Conservation (phyloP, 2,113 vertebrate species). For the Porphyrio hochstetteri region DNA sequence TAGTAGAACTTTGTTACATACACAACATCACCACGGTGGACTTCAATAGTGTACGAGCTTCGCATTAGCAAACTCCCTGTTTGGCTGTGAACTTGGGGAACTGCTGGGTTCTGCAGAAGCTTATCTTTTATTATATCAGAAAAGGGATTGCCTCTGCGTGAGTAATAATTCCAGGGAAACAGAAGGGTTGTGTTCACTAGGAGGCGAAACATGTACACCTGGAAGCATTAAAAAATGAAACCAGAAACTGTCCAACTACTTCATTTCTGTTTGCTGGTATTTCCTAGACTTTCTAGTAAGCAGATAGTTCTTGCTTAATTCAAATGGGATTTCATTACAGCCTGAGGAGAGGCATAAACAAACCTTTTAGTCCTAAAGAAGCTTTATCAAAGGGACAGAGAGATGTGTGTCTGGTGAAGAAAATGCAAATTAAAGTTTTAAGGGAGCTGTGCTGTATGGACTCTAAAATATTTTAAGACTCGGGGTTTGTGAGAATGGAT, state of each 20-base stretch:
- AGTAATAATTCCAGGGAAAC: conserved; percentile 13
- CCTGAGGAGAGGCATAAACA: not conserved
- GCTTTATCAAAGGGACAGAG: not conserved
- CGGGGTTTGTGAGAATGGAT: not conserved
- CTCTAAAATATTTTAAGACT: not conserved
- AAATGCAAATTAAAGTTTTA: not conserved
- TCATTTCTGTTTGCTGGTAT: rapidly evolving
- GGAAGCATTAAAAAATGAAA: not conserved
- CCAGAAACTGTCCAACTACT: not conserved
- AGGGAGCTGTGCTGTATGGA: not conserved
- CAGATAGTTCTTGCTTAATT: not conserved
- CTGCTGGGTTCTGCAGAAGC: conserved; percentile 6
- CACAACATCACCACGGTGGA: not conserved
- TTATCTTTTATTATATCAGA: not conserved
- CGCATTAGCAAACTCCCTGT: not conserved
- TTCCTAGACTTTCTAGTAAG: not conserved
- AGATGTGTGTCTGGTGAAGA: too few species aligned
- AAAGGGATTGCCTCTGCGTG: not conserved
- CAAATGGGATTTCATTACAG: not conserved
- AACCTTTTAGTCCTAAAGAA: not conserved
- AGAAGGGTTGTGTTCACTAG: not conserved
- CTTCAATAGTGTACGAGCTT: rapidly evolving
- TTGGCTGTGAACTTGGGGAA: not conserved
- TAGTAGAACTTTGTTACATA: rapidly evolving
- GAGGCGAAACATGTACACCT: not conserved